phyloP scores from a whole-genome alignment of 2,797 vertebrate genomes.

The Pyrocephalus nanus region DNA sequence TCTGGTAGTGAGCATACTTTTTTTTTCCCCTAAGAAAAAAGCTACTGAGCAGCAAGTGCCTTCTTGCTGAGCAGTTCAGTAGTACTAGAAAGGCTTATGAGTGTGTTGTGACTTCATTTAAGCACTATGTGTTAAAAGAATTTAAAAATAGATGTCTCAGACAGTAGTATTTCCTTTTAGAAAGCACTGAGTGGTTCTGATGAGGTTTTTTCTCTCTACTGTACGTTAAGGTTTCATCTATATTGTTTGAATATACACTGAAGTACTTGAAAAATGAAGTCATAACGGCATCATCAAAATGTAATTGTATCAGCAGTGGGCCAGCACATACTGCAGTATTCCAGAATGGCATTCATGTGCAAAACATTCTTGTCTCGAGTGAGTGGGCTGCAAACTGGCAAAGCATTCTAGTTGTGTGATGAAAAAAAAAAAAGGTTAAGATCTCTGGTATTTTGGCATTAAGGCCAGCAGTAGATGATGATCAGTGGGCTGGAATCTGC shows the following conservation, averaged over 20 bases:
- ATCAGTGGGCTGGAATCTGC: not conserved
- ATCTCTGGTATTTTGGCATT: not conserved
- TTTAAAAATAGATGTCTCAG: slow-evolving; percentile 22
- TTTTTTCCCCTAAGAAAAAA: slow-evolving; percentile 4
- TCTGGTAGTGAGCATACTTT: not conserved
- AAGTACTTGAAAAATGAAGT: slow-evolving; percentile 9
- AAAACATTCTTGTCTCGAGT: not conserved
- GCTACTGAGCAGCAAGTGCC: not conserved
- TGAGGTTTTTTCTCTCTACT: slow-evolving; percentile 17
- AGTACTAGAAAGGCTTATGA: not conserved
- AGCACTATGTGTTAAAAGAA: not conserved
- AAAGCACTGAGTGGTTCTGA: not conserved
- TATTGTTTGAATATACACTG: not conserved
- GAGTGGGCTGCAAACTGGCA: not conserved
- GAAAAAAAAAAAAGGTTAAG: not conserved
- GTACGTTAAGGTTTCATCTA: not conserved
- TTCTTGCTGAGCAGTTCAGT: not conserved
- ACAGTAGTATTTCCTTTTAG: not conserved
- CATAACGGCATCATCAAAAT: not conserved
- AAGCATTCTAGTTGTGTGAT: not conserved
- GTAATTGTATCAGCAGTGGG: not conserved
- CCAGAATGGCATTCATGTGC: not conserved
- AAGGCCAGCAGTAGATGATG: not conserved
- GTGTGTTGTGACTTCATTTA: slow-evolving; percentile 12
- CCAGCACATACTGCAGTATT: not conserved